A percentile compares a stretch with the other conserved stretches of the same genome.
Conservation (phyloP, 2,797 vertebrate genomes). For the Eurystomus glaucurus region DNA sequence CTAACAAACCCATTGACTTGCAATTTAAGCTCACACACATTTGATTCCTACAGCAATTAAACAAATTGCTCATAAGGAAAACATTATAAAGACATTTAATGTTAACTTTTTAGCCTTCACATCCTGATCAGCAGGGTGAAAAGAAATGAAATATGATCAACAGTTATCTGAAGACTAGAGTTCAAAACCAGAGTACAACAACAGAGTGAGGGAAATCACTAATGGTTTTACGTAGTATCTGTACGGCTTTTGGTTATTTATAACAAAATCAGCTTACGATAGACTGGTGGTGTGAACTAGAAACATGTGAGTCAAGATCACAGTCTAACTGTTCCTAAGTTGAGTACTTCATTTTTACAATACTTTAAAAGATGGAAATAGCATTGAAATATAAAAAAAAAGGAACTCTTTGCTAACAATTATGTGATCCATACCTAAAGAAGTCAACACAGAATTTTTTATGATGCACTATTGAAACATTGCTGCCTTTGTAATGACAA, state of each 20-base stretch:
- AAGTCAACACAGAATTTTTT: neutral
- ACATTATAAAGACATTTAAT: neutral
- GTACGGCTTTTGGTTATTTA: constrained; percentile 20
- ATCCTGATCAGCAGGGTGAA: neutral
- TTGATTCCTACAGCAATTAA: neutral
- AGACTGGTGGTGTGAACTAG: neutral
- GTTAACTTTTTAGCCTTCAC: neutral
- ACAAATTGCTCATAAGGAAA: neutral
- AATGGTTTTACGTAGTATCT: neutral
- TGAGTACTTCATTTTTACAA: neutral
- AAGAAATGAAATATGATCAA: neutral
- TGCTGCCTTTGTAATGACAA: neutral
- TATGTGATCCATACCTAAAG: neutral
- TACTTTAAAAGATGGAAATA: neutral
- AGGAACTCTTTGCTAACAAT: neutral
- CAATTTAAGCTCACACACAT: neutral
- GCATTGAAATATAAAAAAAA: neutral
- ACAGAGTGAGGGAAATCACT: neutral
- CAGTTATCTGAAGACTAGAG: neutral
- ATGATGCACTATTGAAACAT: neutral
- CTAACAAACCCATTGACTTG: neutral
- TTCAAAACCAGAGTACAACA: neutral
- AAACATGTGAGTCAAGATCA: neutral
- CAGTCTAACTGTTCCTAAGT: neutral
- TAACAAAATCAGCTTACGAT: neutral